These are phyloP conservation scores for Rhizomys pruinosus DNA, from an alignment of 2,113 vertebrate species.

Conservation along the genomic window DNA sequence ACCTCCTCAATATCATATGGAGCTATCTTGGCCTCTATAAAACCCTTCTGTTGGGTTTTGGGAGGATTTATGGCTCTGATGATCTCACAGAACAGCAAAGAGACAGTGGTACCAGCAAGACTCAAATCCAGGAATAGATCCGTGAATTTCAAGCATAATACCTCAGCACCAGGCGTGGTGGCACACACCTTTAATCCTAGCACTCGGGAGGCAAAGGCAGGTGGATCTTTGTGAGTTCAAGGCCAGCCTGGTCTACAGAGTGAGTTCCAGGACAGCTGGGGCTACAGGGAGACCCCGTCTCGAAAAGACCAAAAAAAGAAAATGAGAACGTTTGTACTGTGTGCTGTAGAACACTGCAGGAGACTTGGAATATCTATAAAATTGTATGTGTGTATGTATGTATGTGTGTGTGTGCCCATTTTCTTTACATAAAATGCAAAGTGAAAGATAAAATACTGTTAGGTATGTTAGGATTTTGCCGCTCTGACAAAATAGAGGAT, in stretches of 20 bases:
- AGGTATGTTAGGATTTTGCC: background rate
- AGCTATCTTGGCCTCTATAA: background rate
- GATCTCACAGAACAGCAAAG: background rate
- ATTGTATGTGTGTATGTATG: too few species aligned
- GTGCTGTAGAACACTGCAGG: background rate
- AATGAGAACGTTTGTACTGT: background rate
- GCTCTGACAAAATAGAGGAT: background rate
- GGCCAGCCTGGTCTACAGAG: too few species aligned
- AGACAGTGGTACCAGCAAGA: background rate
- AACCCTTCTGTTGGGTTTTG: background rate
- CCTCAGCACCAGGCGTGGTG: too few species aligned
- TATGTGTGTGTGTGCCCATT: background rate
- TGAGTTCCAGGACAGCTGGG: too few species aligned
- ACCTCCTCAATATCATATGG: background rate
- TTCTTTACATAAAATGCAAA: conserved; percentile 52
- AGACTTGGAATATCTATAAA: background rate
- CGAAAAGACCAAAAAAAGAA: too few species aligned
- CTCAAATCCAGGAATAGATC: background rate
- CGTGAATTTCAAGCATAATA: background rate
- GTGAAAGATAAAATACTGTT: conserved; percentile 24
- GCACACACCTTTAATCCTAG: too few species aligned
- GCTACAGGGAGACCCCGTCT: too few species aligned
- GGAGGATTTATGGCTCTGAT: background rate
- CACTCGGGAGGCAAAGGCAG: too few species aligned
- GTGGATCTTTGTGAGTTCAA: too few species aligned